Evolutionary conservation across 30 jellyfish, hydroid and myxozoan species (phyloP), one percentile per base, ranked within the genome.

Genomic region (Aurelia coerulea): DNA sequence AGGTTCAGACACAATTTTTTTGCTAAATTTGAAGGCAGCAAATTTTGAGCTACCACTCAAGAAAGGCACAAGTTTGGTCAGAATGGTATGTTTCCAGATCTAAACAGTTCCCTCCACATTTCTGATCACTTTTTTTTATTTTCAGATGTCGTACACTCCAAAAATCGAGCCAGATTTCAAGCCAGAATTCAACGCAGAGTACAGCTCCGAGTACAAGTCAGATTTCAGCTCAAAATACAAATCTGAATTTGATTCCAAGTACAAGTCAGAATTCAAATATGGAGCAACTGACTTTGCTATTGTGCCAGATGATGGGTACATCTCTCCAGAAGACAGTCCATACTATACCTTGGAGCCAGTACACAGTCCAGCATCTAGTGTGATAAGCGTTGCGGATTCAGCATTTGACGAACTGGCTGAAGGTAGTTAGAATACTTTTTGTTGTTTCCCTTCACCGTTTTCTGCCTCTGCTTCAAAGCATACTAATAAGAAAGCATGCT

Each of bases 401-500:
- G 96, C 96, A n/a, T 88, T 78, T 71, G 96, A 88, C 34, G 96
- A 88, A 42, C 78, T 78, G 3, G 89, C 89, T 13, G 91, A 81
- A 68, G 90, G 96, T 80, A 66, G 39, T 68, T 14, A 23, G 58
- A 14, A 18, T 53, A 0, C 13, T 68, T 34, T 7, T 6, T 67
- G 62, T 32, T 23, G 11, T 68, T 8, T 16, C 1, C 3, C 53
- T 23, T 5, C 8, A 23, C 2, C 1, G 10, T 8, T 31, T 6
- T 68, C 50, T 68, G 56, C 18, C 37, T 4, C 6, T 34, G 23
- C 56, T 68, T 68, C 11, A 68, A 6, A 23, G 8, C 10, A 4
- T 23, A 15, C 7, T 67, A 13, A 29, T 62, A 18, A n/a, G 2
- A 7, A 62, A 4, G 12, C 72, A 4, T 62, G 33, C 8, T 5